phyloP scores from a whole-genome alignment of 2,113 vertebrate species.

The Silurus meridionalis region DNA sequence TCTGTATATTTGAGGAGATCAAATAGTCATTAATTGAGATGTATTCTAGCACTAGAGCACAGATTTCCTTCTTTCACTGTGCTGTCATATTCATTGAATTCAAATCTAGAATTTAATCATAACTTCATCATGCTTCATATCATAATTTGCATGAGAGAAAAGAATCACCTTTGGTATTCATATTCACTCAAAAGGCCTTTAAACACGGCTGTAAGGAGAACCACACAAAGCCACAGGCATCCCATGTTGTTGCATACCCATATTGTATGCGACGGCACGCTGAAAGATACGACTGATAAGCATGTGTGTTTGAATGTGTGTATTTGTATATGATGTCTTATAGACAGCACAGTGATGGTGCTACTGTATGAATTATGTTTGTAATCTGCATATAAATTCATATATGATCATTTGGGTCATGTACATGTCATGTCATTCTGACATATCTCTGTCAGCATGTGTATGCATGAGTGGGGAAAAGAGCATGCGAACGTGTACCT shows the following conservation, averaged over 20 bases:
- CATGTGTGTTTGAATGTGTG: conserved; percentile 33
- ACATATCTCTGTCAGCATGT: conserved; percentile 24
- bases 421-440: conserved; percentile 24
- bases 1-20: neutral
- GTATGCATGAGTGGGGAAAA: conserved; percentile 8
- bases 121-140: conserved; percentile 69
- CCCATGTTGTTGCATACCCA: conserved; percentile 72
- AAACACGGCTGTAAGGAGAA: conserved; percentile 8
- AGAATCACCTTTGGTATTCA: conserved; percentile 26
- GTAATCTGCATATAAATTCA: conserved; percentile 4
- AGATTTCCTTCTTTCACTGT: conserved; percentile 65
- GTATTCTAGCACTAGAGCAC: conserved; percentile 32
- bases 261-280: conserved; percentile 78
- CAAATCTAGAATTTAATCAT: conserved; percentile 59
- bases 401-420: neutral
- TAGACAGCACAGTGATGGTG: neutral
- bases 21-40: conserved; percentile 12
- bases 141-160: conserved; percentile 66
- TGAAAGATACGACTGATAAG: conserved; percentile 44
- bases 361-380: neutral
- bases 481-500: conserved; percentile 16
- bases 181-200: conserved; percentile 14
- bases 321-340: conserved; percentile 15
- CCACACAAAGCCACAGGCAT: conserved; percentile 58
- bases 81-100: conserved; percentile 61